Evolutionary conservation across 2,888 invertebrate genomes (phyloP), one percentile per base, ranked within the genome.

Genomic region (Fragum sueziense): DNA sequence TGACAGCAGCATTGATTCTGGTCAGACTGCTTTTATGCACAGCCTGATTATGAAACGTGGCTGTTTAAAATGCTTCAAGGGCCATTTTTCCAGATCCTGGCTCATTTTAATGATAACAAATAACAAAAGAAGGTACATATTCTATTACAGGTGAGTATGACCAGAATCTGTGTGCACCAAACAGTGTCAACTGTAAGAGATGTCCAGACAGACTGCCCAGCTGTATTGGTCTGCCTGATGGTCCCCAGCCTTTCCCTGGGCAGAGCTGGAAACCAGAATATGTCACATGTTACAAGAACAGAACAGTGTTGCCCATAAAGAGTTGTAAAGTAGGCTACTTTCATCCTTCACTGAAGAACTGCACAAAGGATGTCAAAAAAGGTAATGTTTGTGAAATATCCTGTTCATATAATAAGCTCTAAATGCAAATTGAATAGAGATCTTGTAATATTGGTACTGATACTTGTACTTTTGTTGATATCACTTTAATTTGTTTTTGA

Each of bases 211-310:
- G 84, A 29, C 29, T 84, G 7, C 86, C 86, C 17, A 79, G 80
- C 62, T 86, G 86, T 77, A 71, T 79, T 33, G 82, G 80, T 0
- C 51, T 76, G 20, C 41, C 52, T 7, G 82, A 85, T 52, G 80
- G 85, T 25, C 41, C 77, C 37, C 82, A 84, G n/a, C 25, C 71
- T 17, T 76, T 84, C 69, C 80, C 79, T 14, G 52, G 65, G 9
- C 71, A 74, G 59, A n/a, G 74, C 29, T 85, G 85, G 85, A 74
- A 54, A 62, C 34, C 76, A 31, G 80, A 84, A 31, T 85, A 78
- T 70, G 70, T 85, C 52, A 76, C 67, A n/a, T 85, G 85, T 67
- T 74, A 84, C 73, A 81, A 77, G 37, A 80, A 84, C 47, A 81
- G 85, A 69, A 85, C 85, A 52, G 84, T 81, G 14, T 51, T 79